Evolutionary conservation across 2,888 invertebrate species (phyloP), one percentile per base, ranked within the genome.

Genomic region (Cephonodes hylas): DNA sequence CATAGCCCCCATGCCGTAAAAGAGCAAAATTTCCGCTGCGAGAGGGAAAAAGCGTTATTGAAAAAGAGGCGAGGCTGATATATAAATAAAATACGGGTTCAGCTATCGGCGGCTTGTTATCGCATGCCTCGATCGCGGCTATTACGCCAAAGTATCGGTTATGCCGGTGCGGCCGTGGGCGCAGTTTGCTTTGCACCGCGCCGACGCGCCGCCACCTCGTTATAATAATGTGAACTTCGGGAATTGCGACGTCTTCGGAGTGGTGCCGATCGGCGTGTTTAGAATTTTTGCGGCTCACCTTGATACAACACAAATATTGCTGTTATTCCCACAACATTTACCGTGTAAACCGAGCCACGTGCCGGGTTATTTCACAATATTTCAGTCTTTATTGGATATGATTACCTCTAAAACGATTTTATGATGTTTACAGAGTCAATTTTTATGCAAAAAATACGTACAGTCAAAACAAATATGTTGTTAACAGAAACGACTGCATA

Each of bases 81-180:
- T 91, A 91, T 91, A 92, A 92, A 91, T 92, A 92, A 92, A 92
- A 91, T 91, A 92, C 91, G 91, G 87, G 91, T 91, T 91, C 89
- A 91, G 89, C 89, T 91, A 92, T 92, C 91, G 91, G 87, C 89
- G 90, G 90, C 91, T 92, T 91, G 92, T 91, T 92, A 91, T 92
- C 91, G 91, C 89, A 91, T 91, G 91, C 91, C 89, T 88, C 79
- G 83, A 91, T 90, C 88, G 84, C 73, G 73, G 86, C 83, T 86
- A 89, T 90, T 91, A 89, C 84, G 79, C 83, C 83, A 91, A 91
- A 91, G 88, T 89, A 85, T 85, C 85, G 86, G 87, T 89, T 91
- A 90, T 66, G 59, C 87, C 86, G 81, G 78, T 78, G 80, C 71
- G 87, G 84, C 88, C 81, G 88, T 89, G 85, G 86, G 91, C 86